Evolutionary conservation across 1,140 invertebrate species (phyloP).

Genomic region (Drosophila pectinifera): DNA sequence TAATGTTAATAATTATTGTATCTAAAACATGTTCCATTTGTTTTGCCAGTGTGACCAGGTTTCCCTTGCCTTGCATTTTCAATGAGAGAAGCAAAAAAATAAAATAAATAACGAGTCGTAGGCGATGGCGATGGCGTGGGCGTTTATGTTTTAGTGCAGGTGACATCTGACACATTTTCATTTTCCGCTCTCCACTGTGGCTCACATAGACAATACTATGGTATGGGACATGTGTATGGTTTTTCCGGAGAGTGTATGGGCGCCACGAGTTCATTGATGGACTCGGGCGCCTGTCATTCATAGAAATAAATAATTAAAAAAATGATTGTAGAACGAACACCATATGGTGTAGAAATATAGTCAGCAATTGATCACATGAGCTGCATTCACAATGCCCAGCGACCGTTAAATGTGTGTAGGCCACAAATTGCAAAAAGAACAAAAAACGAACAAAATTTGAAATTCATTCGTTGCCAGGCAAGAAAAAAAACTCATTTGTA

Average conservation of each 20-base stretch:
- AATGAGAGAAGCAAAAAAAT: not conserved
- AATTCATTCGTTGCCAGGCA: not conserved
- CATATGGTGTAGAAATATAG: slow-evolving; percentile 35
- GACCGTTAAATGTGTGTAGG: slow-evolving; percentile 13
- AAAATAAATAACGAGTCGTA: slow-evolving; percentile 7
- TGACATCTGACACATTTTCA: slow-evolving; percentile 71
- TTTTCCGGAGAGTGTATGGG: slow-evolving; percentile 47
- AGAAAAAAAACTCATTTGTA: slow-evolving; percentile 14
- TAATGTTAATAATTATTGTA: too few species aligned
- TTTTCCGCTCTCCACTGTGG: slow-evolving; percentile 6
- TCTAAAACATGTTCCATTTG: not conserved
- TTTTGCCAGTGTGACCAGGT: not conserved
- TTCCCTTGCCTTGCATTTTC: slow-evolving; percentile 22
- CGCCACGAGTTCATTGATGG: slow-evolving; percentile 56
- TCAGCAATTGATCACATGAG: slow-evolving; percentile 42
- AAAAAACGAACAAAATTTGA: slow-evolving; percentile 1
- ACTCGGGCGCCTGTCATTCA: slow-evolving; percentile 45
- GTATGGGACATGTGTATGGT: slow-evolving; percentile 2
- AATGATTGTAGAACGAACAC: slow-evolving; percentile 29
- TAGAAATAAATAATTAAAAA: slow-evolving; percentile 40
- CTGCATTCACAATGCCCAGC: slow-evolving; percentile 25
- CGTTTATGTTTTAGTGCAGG: slow-evolving; percentile 35
- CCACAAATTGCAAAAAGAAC: slow-evolving; percentile 6
- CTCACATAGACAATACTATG: slow-evolving; percentile 22
- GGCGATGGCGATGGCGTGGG: slow-evolving; percentile 27